Conservation (phyloP, 2,888 invertebrate species). For the Camponotus fellah region DNA sequence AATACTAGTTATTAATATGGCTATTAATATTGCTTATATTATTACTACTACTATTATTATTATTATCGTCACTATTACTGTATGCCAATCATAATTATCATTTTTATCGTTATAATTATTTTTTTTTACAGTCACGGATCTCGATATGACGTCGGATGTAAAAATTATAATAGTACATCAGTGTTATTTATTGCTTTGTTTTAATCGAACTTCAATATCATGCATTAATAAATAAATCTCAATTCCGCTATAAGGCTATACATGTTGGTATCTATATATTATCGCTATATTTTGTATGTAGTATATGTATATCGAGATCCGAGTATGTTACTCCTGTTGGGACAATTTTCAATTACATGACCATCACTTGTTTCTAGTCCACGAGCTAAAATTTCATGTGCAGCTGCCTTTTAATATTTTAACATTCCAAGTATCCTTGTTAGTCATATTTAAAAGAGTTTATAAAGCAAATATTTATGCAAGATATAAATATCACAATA, state of each 20-base stretch:
- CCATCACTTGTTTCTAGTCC: conserved; percentile 42
- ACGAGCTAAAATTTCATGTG: conserved; percentile 25
- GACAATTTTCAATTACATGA: conserved; percentile 10
- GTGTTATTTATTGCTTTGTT: not conserved
- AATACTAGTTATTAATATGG: not conserved
- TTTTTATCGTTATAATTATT: conserved; percentile 28
- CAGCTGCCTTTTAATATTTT: conserved; percentile 42
- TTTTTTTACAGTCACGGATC: not conserved
- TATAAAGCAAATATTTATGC: conserved; percentile 19
- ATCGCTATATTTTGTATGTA: not conserved
- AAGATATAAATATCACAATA: conserved; percentile 3
- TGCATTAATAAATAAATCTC: not conserved
- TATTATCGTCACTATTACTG: not conserved
- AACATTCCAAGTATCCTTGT: conserved; percentile 45
- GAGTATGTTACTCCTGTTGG: not conserved
- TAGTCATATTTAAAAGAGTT: conserved; percentile 41
- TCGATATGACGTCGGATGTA: not conserved
- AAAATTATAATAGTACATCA: not conserved
- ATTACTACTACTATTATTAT: not conserved
- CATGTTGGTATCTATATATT: not conserved
- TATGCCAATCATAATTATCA: conserved; percentile 7
- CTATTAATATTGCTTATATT: not conserved
- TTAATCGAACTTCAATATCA: not conserved
- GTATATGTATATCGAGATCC: not conserved
- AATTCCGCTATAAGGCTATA: not conserved